Percentiles rank a stretch among this genome's conserved stretches.
Conservation (phyloP, 2,113 vertebrate genomes). For the Penelope pileata region DNA sequence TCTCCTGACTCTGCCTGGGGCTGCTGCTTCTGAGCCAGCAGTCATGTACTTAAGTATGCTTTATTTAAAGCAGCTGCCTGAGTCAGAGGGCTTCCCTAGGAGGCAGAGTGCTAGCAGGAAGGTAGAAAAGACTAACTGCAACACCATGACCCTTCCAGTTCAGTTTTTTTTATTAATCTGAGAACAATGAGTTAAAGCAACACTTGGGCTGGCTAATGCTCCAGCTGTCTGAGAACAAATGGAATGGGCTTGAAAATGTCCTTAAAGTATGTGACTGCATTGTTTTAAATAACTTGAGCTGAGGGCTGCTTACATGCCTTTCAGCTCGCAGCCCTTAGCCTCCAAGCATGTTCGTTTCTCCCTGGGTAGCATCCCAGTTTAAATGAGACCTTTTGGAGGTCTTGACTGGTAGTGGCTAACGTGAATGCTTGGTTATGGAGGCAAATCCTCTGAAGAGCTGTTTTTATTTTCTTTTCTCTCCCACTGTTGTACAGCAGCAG, state of each 20-base stretch:
- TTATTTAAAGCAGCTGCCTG: constrained; percentile 11
- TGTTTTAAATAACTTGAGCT: background rate
- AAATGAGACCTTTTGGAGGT: background rate
- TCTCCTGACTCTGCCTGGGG: background rate
- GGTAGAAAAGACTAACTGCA: background rate
- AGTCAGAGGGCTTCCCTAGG: background rate
- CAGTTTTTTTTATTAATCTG: background rate
- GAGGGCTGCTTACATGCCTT: background rate
- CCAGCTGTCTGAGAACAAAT: constrained; percentile 50
- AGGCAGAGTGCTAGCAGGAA: background rate
- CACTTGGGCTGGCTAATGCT: background rate
- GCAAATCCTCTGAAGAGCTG: background rate
- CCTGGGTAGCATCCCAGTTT: background rate
- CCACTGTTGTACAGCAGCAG: background rate
- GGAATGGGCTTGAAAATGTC: background rate
- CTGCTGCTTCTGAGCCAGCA: background rate
- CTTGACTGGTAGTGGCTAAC: background rate
- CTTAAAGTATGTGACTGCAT: constrained; percentile 4
- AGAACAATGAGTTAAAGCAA: background rate
- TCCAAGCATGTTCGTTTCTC: fast-evolving
- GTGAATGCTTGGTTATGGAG: background rate
- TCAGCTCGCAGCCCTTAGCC: background rate
- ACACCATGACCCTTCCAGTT: background rate
- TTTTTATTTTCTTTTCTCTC: background rate
- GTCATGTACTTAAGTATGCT: background rate